phyloP scores from a whole-genome alignment of 2,888 invertebrate species.

The Allacma fusca region DNA sequence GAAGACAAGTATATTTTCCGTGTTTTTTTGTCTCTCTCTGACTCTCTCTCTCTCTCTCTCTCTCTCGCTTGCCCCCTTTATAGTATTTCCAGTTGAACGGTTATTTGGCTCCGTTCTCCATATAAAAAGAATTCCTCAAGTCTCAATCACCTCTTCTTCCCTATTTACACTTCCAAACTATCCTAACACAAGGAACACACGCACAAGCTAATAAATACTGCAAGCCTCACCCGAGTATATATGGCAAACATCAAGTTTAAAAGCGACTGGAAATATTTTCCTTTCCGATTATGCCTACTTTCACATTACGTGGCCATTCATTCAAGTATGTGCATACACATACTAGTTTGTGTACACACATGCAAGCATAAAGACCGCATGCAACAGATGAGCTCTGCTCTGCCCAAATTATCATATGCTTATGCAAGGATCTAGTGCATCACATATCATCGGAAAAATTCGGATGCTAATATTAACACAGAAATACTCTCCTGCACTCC shows the following conservation, averaged over 20 bases:
- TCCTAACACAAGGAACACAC: constrained; percentile 33
- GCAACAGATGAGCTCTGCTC: not conserved
- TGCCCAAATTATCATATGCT: not conserved
- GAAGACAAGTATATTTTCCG: not conserved
- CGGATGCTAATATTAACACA: not conserved
- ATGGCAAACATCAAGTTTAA: not conserved
- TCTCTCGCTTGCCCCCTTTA: constrained; percentile 21
- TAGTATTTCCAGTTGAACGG: constrained; percentile 26
- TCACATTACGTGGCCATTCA: too few species aligned
- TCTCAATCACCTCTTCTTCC: constrained; percentile 33
- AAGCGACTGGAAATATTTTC: not conserved
- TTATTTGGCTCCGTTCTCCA: constrained; percentile 38
- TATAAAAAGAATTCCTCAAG: constrained; percentile 35
- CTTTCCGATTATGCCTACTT: not conserved
- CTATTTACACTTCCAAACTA: constrained; percentile 18
- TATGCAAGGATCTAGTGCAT: not conserved
- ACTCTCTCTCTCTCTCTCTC: not conserved
- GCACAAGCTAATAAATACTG: constrained; percentile 33
- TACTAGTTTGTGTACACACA: not conserved
- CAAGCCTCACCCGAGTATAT: not conserved
- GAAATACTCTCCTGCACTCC: not conserved
- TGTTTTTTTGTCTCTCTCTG: not conserved
- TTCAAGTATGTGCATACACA: too few species aligned
- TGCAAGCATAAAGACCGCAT: not conserved
- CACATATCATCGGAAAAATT: not conserved